Evolutionary conservation across 2,113 vertebrate genomes (phyloP).

Genomic region (Tragelaphus imberbis): DNA sequence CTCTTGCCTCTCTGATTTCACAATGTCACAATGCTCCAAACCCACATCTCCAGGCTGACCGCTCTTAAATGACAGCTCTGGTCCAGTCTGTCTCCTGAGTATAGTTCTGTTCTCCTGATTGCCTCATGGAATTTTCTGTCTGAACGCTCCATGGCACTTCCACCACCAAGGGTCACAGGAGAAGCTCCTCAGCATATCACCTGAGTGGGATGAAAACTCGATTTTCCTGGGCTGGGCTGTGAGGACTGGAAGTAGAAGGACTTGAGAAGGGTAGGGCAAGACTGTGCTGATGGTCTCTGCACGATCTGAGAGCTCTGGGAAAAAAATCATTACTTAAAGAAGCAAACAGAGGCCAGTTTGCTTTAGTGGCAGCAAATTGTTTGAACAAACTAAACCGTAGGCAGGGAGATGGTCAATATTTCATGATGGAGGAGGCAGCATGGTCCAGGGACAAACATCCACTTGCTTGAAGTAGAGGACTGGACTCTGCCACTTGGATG

Average conservation of each 20-base stretch:
- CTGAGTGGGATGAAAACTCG: background rate
- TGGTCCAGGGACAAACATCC: rapidly evolving
- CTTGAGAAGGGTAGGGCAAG: rapidly evolving
- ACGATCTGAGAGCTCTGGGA: background rate
- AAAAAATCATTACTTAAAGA: background rate
- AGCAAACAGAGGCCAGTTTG: background rate
- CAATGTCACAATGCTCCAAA: rapidly evolving
- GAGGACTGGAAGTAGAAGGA: background rate
- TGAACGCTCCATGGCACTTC: background rate
- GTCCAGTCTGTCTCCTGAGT: background rate
- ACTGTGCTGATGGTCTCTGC: rapidly evolving
- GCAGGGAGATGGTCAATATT: background rate
- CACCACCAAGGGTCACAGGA: background rate
- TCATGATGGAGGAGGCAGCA: background rate
- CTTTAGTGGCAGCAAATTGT: background rate
- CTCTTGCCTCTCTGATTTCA: background rate
- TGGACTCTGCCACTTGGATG: background rate
- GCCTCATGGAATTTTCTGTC: background rate
- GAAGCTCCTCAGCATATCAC: rapidly evolving
- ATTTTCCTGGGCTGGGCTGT: background rate
- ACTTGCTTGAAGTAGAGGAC: rapidly evolving
- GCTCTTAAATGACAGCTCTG: rapidly evolving
- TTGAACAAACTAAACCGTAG: background rate
- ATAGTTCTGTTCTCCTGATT: background rate
- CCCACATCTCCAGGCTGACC: background rate